Evolutionary conservation across 1,140 invertebrate genomes (phyloP).

Genomic region (Tribolium castaneum): DNA sequence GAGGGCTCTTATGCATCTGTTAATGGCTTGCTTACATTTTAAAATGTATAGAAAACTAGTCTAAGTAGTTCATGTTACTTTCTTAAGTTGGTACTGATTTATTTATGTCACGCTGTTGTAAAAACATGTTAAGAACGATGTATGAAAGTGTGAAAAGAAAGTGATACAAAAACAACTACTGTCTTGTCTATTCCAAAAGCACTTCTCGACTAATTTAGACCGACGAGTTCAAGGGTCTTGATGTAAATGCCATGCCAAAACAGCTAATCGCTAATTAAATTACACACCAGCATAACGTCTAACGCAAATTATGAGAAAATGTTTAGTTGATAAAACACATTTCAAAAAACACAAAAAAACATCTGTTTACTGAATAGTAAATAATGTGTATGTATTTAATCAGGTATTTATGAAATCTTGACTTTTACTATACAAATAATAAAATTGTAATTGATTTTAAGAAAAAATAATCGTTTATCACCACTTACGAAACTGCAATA

Average conservation of each 20-base stretch:
- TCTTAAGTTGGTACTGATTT: constrained; percentile 53
- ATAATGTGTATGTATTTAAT: too few relatives aligned
- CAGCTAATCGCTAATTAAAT: not conserved
- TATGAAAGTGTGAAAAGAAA: constrained; percentile 57
- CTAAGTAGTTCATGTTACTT: constrained; percentile 55
- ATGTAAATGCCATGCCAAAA: constrained; percentile 8
- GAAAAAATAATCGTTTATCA: too few relatives aligned
- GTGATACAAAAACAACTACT: constrained; percentile 47
- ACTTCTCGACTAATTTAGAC: not conserved
- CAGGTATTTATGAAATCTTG: too few relatives aligned
- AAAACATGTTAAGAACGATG: constrained; percentile 56
- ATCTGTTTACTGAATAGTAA: too few relatives aligned
- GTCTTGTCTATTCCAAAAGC: constrained; percentile 10
- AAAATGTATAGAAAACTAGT: constrained; percentile 45
- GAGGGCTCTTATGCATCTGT: constrained; percentile 20
- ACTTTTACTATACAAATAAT: too few relatives aligned
- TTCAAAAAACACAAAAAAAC: too few relatives aligned
- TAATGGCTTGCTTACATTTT: constrained; percentile 37
- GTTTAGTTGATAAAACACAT: too few relatives aligned
- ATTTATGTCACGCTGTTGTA: constrained; percentile 56
- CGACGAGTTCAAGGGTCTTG: constrained; percentile 9
- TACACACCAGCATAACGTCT: not conserved
- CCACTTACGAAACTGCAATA: too few relatives aligned
- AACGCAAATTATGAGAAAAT: not conserved
- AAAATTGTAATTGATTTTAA: too few relatives aligned